Conservation (phyloP, 2,888 invertebrate species). For the Microplitis manilae region DNA sequence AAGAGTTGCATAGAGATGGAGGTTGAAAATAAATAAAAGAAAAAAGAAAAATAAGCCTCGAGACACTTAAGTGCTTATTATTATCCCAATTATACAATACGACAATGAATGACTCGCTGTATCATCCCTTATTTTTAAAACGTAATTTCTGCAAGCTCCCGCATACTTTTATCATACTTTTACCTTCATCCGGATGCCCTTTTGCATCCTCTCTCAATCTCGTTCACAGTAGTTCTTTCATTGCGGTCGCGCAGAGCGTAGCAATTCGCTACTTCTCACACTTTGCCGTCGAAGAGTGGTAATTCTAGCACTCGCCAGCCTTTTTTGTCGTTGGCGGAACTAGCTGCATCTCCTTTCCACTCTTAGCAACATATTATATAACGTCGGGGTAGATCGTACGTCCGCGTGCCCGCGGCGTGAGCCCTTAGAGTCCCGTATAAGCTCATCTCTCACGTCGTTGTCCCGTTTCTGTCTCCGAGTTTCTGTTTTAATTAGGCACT, state of each 20-base stretch:
- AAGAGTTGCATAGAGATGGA: slow-evolving; percentile 33
- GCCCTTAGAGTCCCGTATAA: slow-evolving; percentile 43
- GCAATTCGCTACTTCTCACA: slow-evolving; percentile 60
- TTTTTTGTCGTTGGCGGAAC: slow-evolving; percentile 66
- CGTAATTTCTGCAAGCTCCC: slow-evolving; percentile 41
- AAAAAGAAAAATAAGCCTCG: slow-evolving; percentile 52
- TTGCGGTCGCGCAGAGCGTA: slow-evolving; percentile 41
- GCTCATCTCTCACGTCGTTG: slow-evolving; percentile 40
- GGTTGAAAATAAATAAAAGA: slow-evolving; percentile 12
- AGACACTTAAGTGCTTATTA: slow-evolving; percentile 69
- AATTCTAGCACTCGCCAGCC: slow-evolving; percentile 68
- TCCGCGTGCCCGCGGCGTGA: slow-evolving; percentile 30
- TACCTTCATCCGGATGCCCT: slow-evolving; percentile 35
- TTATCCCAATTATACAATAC: slow-evolving; percentile 72
- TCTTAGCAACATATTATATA: slow-evolving; percentile 62
- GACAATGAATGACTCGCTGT: slow-evolving; percentile 66
- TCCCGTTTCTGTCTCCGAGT: slow-evolving; percentile 67
- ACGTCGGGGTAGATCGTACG: slow-evolving; percentile 16
- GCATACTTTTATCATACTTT: slow-evolving; percentile 33
- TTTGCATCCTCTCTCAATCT: slow-evolving; percentile 47
- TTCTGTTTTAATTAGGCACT: slow-evolving; percentile 75
- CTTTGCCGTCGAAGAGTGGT: slow-evolving; percentile 70
- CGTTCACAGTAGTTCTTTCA: slow-evolving; percentile 50
- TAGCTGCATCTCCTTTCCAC: slow-evolving; percentile 64
- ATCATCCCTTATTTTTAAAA: slow-evolving; percentile 38